Evolutionary conservation across 2,888 invertebrate genomes (phyloP), one percentile per base, ranked within the genome.

Genomic region (Malachius bipustulatus): DNA sequence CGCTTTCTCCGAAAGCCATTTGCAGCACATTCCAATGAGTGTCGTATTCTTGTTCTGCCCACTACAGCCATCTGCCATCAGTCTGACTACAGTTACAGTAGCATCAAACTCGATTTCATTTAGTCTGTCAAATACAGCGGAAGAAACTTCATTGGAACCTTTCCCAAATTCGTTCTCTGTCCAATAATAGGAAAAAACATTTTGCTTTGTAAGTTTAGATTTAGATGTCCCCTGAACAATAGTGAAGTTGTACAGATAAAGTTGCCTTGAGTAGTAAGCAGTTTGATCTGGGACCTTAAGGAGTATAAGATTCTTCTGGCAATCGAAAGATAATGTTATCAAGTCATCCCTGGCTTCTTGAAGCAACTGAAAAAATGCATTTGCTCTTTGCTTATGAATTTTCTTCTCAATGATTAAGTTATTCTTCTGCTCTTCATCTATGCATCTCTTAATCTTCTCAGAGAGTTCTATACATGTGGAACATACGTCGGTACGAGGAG

Each of bases 311-410:
- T 48, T 47, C 38, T 46, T 46, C 41, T 51, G 47, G 30, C 46
- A 51, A 37, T 52, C 51, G 29, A 55, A 52, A 10, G 47, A 49
- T 16, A 55, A 36, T 13, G 44, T 47, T 41, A 37, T 43, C 30
- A 45, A 16, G 30, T 40, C 46, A 26, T 45, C 37, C 30, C 36
- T 34, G 15, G 37, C 40, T 34, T 48, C 41, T 36, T 45, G 44
- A 15, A 55, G 38, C 13, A 44, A 35, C 15, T 39, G 35, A 46
- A 44, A 53, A 45, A 46, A 52, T 16, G 46, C 41, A 39, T 48
- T 48, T 3, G 47, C 45, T 38, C 43, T 40, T 26, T 47, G 34
- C 12, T 34, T 40, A 26, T 51, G 49, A 28, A 52, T 43, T 15
- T 44, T 39, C 31, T 48, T 45, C 34, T 48, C 40, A 26, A 40